phyloP scores from a whole-genome alignment of 2,797 vertebrate species.

The Delichon dasypus region DNA sequence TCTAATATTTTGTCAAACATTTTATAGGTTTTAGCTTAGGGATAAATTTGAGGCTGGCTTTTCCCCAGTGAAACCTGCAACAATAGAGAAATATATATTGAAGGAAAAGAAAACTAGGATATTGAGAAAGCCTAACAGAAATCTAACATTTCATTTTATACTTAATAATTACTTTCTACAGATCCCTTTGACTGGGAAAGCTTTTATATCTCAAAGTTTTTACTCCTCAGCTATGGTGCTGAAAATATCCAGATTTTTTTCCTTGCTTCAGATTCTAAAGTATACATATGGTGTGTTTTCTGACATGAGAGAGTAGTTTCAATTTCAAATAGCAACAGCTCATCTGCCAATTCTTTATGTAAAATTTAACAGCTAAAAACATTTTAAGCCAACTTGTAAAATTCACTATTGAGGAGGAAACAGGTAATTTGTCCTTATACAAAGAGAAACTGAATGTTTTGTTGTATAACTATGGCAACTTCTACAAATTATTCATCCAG shows the following conservation, averaged over 20 bases:
- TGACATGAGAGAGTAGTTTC: constrained; percentile 44
- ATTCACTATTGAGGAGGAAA: constrained; percentile 31
- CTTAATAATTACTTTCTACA: constrained; percentile 71
- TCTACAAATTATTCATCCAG: constrained; percentile 49
- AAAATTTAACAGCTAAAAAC: constrained; percentile 27
- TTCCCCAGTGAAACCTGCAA: constrained; percentile 67
- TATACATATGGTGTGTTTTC: constrained; percentile 30
- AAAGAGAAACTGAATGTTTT: constrained; percentile 64
- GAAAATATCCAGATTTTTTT: constrained; percentile 51
- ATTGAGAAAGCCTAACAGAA: constrained; percentile 68
- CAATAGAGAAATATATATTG: constrained; percentile 61
- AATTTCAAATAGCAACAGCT: constrained; percentile 44
- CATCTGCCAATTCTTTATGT: neutral
- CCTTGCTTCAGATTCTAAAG: constrained; percentile 57
- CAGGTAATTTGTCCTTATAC: constrained; percentile 28
- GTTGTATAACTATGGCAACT: constrained; percentile 64
- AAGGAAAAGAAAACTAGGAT: constrained; percentile 61
- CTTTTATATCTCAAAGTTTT: constrained; percentile 68
- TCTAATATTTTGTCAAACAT: constrained; percentile 74
- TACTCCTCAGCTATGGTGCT: constrained; percentile 38
- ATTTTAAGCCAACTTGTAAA: constrained; percentile 38
- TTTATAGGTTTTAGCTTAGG: constrained; percentile 72
- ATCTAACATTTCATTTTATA: constrained; percentile 67
- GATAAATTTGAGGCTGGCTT: constrained; percentile 73
- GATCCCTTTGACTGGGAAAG: constrained; percentile 66